A percentile compares a stretch with the other conserved stretches of the same genome.
Conservation (phyloP, 2,888 invertebrate species). For the Papilio protenor region DNA sequence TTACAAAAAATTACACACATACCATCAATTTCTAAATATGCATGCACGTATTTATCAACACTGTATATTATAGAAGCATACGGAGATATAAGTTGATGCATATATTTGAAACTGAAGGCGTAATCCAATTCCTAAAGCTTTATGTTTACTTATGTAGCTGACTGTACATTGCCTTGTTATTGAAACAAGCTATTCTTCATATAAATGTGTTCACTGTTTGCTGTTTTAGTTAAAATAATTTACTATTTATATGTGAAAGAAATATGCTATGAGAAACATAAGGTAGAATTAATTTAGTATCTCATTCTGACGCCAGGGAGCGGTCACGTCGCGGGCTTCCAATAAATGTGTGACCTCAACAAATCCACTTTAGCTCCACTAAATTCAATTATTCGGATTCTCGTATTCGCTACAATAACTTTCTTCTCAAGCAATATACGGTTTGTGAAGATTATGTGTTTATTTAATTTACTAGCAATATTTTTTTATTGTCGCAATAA, state of each 20-base stretch:
- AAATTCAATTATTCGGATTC: constrained; percentile 20
- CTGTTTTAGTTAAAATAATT: neutral
- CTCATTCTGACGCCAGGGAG: neutral
- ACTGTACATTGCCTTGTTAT: too few relatives aligned
- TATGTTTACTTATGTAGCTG: too few relatives aligned
- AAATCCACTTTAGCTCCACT: neutral
- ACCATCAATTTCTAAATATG: too few relatives aligned
- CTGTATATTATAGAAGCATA: too few relatives aligned
- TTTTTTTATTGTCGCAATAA: neutral
- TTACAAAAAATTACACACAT: too few relatives aligned
- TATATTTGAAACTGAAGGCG: too few relatives aligned
- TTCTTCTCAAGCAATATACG: constrained; percentile 9
- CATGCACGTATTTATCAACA: too few relatives aligned
- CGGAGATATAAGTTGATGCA: too few relatives aligned
- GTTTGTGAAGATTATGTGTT: neutral
- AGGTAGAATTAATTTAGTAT: neutral
- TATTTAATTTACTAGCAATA: neutral
- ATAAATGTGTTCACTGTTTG: neutral
- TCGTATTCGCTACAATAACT: constrained; percentile 14
- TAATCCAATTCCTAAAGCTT: too few relatives aligned
- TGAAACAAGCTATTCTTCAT: neutral
- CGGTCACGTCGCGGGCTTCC: constrained; percentile 14
- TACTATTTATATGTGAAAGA: neutral
- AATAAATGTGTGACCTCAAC: constrained; percentile 16
- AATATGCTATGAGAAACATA: neutral